Evolutionary conservation across 2,888 invertebrate genomes (phyloP), one percentile per base, ranked within the genome.

Genomic region (Dimorphilus gyrociliatus): DNA sequence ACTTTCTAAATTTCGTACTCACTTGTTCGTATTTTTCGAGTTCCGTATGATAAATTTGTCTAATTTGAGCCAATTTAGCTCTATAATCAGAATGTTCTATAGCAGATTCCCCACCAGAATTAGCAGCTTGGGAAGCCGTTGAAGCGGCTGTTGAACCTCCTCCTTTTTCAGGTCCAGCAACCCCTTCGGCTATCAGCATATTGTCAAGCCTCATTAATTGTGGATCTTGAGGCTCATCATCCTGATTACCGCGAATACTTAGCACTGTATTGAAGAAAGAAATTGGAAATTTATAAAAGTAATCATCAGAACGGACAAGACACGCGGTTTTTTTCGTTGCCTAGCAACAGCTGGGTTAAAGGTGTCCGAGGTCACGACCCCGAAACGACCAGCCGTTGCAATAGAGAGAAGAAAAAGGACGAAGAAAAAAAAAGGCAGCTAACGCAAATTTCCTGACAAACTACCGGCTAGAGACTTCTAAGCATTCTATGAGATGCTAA

Each of bases 81-180:
- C 94, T 76, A 70, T 99, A 97, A 67, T 99, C 97, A 38, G 94
- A 90, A 68, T 97, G 94, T 68, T 99, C 97, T 66, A 88, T 86
- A 43, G 80, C 45, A 1, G 81, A 81, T 3, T 82, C 84, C 0
- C 53, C 55, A 2, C 60, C 55, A 1, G 48, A 56, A 26, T 48
- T 60, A 31, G 50, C 60, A 34, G 47, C 50, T 30, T 38, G 38
- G 19, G 43, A 39, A 7, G 58, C 55, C 29, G 54, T 55, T 14
- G 52, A 52, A 15, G 56, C 57, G 2, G 58, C 54, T 2, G 58
- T 52, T 4, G 53, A 51, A 4, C 57, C 55, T 6, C 56, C 58
- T 3, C 57, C 56, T 39, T 59, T 59, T 37, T 63, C 62, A 15
- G 62, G 61, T 1, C 61, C 63, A 1, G 61, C 57, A 12, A 63